Conservation (phyloP, 2,888 invertebrate genomes). For the Scaptomyza reducta region DNA sequence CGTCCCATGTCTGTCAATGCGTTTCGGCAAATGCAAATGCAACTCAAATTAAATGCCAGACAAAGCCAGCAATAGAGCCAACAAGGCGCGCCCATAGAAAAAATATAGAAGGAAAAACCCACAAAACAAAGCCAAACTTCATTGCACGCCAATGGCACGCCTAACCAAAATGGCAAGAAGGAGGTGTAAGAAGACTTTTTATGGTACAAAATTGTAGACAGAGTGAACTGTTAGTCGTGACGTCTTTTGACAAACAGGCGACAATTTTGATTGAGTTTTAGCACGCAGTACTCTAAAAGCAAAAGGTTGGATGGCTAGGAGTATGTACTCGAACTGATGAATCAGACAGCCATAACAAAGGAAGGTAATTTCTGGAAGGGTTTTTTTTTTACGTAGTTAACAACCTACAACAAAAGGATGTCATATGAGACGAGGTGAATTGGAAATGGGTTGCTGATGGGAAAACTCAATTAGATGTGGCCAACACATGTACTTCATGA, state of each 20-base stretch:
- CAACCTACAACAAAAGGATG: slow-evolving; percentile 32
- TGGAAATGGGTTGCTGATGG: slow-evolving; percentile 4
- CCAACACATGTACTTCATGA: slow-evolving; percentile 32
- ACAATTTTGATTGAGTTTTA: slow-evolving; percentile 77
- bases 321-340: slow-evolving; percentile 41
- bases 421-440: slow-evolving; percentile 17
- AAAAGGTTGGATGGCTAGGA: slow-evolving; percentile 26
- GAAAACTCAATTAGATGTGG: slow-evolving; percentile 44
- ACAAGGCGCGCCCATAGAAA: slow-evolving; percentile 63
- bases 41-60: slow-evolving; percentile 32
- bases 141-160: slow-evolving; percentile 64
- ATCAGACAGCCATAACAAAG: slow-evolving; percentile 53
- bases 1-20: slow-evolving; percentile 69
- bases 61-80: slow-evolving; percentile 23
- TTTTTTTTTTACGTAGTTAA: slow-evolving; percentile 16
- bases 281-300: slow-evolving; percentile 50
- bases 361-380: slow-evolving; percentile 39
- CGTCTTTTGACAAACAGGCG: slow-evolving; percentile 64
- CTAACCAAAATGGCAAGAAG: slow-evolving; percentile 12
- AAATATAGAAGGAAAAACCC: slow-evolving; percentile 64
- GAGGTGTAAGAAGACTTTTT: neutral
- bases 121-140: slow-evolving; percentile 69
- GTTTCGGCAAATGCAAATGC: slow-evolving; percentile 68
- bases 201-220: slow-evolving; percentile 1
- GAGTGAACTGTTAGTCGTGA: slow-evolving; percentile 17